Evolutionary conservation across 2,113 vertebrate genomes (phyloP).

Genomic region (Ceyx melanurus): DNA sequence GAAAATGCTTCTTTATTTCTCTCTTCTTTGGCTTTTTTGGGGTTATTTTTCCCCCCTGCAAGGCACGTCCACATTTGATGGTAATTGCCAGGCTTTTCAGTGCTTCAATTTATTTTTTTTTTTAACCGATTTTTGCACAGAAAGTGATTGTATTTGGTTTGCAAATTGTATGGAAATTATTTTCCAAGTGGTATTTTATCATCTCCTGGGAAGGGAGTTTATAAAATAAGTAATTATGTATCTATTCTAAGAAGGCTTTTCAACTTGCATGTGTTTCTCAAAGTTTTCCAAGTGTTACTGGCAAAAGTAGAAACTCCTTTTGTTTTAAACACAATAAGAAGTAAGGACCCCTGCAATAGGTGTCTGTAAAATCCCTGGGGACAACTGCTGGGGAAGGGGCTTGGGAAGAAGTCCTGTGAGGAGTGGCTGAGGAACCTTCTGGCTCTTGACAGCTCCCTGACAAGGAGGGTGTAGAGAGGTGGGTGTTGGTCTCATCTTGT

Average conservation of each 20-base stretch:
- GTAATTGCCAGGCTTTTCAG: background rate
- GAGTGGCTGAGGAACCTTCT: too few relatives aligned
- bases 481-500: too few relatives aligned
- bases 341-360: too few relatives aligned
- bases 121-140: background rate
- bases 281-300: background rate
- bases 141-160: background rate
- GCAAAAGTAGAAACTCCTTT: rapidly evolving
- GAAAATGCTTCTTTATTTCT: background rate
- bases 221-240: background rate
- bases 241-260: background rate
- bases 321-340: rapidly evolving
- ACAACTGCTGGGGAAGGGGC: too few relatives aligned
- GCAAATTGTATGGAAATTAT: background rate
- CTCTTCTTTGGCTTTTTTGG: background rate
- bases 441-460: too few relatives aligned
- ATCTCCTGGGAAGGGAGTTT: background rate
- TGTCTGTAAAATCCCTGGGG: background rate
- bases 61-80: background rate
- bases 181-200: background rate
- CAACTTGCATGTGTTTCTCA: background rate
- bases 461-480: too few relatives aligned
- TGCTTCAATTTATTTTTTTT: background rate
- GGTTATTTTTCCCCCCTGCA: background rate
- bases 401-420: too few relatives aligned